A percentile compares a stretch with the other conserved stretches of the same genome.
These are phyloP conservation scores for Lepidurus arcticus DNA, from an alignment of 1,140 invertebrate species.

Conservation along the genomic window DNA sequence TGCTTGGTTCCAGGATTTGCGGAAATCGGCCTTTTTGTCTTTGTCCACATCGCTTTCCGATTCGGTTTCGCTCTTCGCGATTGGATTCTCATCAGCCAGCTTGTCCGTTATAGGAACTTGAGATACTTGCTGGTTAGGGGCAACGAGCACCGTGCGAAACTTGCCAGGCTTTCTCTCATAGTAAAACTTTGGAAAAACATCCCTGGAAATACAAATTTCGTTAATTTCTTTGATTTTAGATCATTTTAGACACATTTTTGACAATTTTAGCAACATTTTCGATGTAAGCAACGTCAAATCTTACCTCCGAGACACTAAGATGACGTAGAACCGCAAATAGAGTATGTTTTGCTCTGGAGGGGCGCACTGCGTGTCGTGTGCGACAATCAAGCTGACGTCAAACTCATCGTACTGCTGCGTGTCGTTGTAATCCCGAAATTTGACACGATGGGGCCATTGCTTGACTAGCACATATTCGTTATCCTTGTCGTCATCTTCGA, in stretches of 20 bases:
- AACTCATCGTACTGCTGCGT: constrained; percentile 61
- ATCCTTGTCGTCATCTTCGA: constrained; percentile 38
- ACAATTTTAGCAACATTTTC: background rate
- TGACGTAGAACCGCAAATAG: constrained; percentile 64
- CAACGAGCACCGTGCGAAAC: constrained; percentile 55
- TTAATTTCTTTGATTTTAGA: background rate
- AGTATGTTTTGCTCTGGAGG: constrained; percentile 47
- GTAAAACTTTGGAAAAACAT: constrained; percentile 63
- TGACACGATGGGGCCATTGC: constrained; percentile 45
- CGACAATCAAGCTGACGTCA: constrained; percentile 61
- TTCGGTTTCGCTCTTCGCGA: background rate
- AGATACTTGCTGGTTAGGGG: constrained; percentile 16
- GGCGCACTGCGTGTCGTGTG: constrained; percentile 45
- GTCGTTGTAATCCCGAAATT: constrained; percentile 58
- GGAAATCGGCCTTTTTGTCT: constrained; percentile 17
- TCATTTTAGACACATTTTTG: background rate
- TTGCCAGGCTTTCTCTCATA: constrained; percentile 59
- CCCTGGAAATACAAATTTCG: constrained; percentile 45
- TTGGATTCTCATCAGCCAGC: background rate
- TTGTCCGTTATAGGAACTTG: background rate
- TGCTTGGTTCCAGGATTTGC: background rate
- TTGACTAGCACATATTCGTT: constrained; percentile 53
- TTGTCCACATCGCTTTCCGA: constrained; percentile 9
- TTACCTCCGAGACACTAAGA: constrained; percentile 60
- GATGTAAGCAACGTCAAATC: too few relatives aligned